These are phyloP conservation scores for Ariopsis seemanni DNA, from an alignment of 2,113 vertebrate genomes.

Conservation along the genomic window DNA sequence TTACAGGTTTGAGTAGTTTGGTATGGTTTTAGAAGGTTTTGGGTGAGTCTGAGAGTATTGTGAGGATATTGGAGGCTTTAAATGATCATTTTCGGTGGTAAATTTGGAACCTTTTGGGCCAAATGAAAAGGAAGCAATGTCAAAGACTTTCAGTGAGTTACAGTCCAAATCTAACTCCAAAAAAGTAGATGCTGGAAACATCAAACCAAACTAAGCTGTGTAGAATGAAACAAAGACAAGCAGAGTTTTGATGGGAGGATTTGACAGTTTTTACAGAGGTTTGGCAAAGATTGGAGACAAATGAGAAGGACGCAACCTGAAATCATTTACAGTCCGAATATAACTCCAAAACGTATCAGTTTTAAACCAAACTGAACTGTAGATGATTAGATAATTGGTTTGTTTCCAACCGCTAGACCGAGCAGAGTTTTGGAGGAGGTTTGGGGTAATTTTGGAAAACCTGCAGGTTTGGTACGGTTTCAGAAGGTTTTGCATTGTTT, in stretches of 20 bases:
- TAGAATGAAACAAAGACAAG: background rate
- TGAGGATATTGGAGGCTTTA: background rate
- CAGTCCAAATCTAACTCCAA: background rate
- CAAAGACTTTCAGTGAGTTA: slow-evolving; percentile 26
- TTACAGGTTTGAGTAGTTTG: background rate
- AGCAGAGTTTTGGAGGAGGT: background rate
- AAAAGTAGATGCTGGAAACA: background rate
- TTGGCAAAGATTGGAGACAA: background rate
- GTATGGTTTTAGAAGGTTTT: background rate
- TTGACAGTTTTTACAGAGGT: background rate
- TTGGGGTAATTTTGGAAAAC: background rate
- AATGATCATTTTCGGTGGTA: background rate
- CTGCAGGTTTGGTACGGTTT: background rate
- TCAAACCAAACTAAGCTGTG: background rate
- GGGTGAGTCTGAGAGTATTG: no score
- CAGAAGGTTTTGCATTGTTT: background rate
- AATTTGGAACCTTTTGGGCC: background rate
- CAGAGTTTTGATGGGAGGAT: background rate
- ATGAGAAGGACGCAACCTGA: background rate
- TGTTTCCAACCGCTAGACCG: background rate
- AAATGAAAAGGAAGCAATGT: slow-evolving; percentile 30
- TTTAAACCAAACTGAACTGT: background rate
- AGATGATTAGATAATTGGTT: background rate
- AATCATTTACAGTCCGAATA: background rate
- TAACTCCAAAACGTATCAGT: background rate